Base-by-base conservation (phyloP, 1,140 invertebrate species). In the Drosophila sechellia region DNA sequence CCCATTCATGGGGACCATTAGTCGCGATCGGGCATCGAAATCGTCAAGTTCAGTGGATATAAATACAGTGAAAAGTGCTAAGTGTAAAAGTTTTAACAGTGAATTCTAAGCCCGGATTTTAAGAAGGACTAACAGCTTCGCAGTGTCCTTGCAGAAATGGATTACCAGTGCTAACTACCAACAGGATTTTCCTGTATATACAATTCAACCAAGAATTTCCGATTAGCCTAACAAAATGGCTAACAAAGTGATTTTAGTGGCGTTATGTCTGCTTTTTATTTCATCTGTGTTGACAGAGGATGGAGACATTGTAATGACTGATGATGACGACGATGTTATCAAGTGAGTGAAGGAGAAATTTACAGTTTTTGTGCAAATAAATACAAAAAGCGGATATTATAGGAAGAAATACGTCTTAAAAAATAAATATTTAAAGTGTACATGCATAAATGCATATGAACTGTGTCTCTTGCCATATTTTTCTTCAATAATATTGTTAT, bases 281-380 rank as follows among this genome's bases (percentile, higher is more conserved):
- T 52, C 50, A 31, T 43, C 60, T 48, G 73, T 64, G 4, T 60
- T 49, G 48, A 73, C 72, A 39, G 58, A 89, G 17, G 64, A 89
- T 15, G 84, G 79, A 4, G 84, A 90, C 56, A 35, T 87, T 27
- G 46, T 90, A 8, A 80, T 89, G 64, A 60, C 45, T 3, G 83
- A 87, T 35, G 79, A 79, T 15, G 83, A 87, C 4, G 84, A 89
- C 48, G 66, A 79, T 34, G 77, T 58, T 45, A 54, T 87, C 31
- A 60, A 84, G 83, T 87, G 55, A 87, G 75, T 57, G 48, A 31
- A 20, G 13, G 2, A 1, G 5, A 22, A 12, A 39, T 12, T 25
- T 5, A 20, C 42, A 49, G 37, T 8, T 15, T 15, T 8, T 17
- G 40, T 6, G 4, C 1, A 40, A 37, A 4, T 37, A 6, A 31